Conservation (phyloP, 2,113 vertebrate genomes). For the Ondatra zibethicus region DNA sequence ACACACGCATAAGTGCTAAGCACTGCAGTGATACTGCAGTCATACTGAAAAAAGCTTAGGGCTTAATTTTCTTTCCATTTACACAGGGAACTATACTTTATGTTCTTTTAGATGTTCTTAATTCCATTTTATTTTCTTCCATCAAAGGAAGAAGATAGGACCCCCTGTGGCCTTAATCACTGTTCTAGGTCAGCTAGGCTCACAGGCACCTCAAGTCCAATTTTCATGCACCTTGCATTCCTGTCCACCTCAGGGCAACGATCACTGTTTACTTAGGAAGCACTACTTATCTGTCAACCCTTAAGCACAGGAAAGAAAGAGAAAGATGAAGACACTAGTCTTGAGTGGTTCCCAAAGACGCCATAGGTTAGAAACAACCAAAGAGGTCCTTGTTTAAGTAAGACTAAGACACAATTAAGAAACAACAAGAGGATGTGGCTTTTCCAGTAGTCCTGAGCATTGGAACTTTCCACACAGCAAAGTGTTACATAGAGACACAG, state of each 20-base stretch:
- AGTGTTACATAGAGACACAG: neutral
- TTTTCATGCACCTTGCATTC: neutral
- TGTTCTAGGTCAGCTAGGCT: neutral
- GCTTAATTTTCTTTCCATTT: conserved; percentile 67
- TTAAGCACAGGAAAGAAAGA: neutral
- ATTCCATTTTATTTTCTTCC: conserved; percentile 35
- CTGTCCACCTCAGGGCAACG: neutral
- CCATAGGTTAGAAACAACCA: neutral
- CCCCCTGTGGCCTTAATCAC: neutral
- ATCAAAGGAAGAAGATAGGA: neutral
- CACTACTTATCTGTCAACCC: neutral
- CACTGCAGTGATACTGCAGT: conserved; percentile 5
- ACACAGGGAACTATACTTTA: conserved; percentile 9
- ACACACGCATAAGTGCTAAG: neutral
- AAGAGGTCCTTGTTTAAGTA: neutral
- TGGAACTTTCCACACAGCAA: neutral
- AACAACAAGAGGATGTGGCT: neutral
- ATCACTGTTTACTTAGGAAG: neutral
- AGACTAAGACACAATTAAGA: neutral
- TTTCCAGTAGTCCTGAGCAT: conserved; percentile 37
- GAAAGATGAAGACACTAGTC: neutral
- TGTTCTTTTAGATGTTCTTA: conserved; percentile 60
- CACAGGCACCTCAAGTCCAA: neutral
- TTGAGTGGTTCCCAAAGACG: neutral
- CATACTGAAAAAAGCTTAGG: conserved; percentile 17